Base-by-base conservation (phyloP, 2,888 invertebrate genomes). In the Catocala fraxini region DNA sequence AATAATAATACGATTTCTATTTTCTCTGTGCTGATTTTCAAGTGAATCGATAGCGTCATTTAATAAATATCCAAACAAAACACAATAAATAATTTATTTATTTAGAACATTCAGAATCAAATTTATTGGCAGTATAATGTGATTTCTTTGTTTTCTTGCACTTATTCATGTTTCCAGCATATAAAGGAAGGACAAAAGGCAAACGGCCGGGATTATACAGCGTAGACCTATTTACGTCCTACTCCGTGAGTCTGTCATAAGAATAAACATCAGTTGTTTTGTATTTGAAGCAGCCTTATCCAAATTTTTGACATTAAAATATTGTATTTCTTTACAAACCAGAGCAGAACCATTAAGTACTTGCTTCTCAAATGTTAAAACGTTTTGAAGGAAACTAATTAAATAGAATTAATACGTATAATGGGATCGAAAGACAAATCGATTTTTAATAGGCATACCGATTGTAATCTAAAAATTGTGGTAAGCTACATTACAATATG, bases 131-230 rank as follows among this genome's bases (percentile, higher is more conserved):
- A 41, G 34, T 48, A 59, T 41, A 52, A 48, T 49, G 56, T 10
- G 42, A 46, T 67, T 54, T 58, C 55, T 46, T 65, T 57, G 56
- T 59, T 55, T 45, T 39, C 35, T 59, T 65, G 65, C 53, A 69
- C 70, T 51, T 71, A 75, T 77, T 73, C 66, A 68, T 57, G 57
- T 69, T 63, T 68, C 56, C 58, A 70, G 74, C 59, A 73, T 75
- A 63, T 53, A 49, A 71, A 79, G 69, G 64, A 63, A 73, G 75
- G 66, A 70, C 70, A 65, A 52, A 66, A 70, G 73, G 71, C 56
- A 65, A 76, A 74, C 63, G 71, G 33, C 59, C 73, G 42, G 45
- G 7, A 68, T 75, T 75, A 75, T 73, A 54, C 72, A 53, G 47
- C 10, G 54, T 61, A 57, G 59, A 49, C 60, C 59, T 46, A 56